Conservation (phyloP, 1,140 invertebrate species). For the Mamestra configurata region DNA sequence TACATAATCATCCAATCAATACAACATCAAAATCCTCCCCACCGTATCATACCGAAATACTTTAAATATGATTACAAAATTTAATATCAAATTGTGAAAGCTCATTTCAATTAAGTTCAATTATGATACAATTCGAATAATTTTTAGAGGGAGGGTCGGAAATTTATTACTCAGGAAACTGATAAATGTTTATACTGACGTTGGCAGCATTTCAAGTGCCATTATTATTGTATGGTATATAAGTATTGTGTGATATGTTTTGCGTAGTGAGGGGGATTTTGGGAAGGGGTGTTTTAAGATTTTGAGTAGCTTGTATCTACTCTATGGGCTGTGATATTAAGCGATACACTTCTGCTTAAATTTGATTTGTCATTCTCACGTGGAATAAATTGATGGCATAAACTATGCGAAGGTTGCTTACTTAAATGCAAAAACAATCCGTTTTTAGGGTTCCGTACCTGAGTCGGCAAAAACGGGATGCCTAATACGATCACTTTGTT, state of each 20-base stretch:
- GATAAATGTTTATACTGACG: conserved; percentile 14
- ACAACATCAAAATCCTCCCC: not conserved
- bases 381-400: too few species aligned
- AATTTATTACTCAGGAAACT: conserved; percentile 1
- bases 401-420: too few species aligned
- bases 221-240: not conserved
- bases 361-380: too few species aligned
- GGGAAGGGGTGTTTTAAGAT: not conserved
- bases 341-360: too few species aligned
- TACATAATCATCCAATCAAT: not conserved
- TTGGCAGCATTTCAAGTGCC: conserved; percentile 19
- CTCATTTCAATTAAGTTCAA: conserved; percentile 38
- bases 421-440: too few species aligned
- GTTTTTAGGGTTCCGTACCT: too few species aligned
- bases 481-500: too few species aligned
- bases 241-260: not conserved
- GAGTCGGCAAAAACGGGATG: too few species aligned
- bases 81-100: conserved; percentile 31
- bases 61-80: conserved; percentile 21
- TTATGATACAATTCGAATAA: conserved; percentile 23
- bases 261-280: not conserved
- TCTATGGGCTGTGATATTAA: too few species aligned
- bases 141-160: not conserved
- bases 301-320: too few species aligned
- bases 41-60: not conserved